Conservation (phyloP, 2,113 vertebrate species). For the Genyomyrus donnyi region DNA sequence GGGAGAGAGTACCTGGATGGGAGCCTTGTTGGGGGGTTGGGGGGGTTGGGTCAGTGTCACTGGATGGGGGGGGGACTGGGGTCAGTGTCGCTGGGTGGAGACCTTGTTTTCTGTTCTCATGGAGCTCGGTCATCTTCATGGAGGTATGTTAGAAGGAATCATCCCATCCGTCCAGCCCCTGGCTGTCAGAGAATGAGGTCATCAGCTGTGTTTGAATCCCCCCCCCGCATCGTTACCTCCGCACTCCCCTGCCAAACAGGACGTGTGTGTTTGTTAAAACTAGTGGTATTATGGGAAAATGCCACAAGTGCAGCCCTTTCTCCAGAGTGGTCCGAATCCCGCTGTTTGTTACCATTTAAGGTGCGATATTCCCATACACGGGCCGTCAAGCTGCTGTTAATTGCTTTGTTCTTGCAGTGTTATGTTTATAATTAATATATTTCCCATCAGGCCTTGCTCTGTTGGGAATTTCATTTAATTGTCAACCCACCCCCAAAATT, state of each 20-base stretch:
- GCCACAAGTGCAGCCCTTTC: not conserved
- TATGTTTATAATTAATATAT: not conserved
- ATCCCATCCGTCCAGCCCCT: not conserved
- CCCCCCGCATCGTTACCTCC: not conserved
- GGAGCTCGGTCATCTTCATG: not conserved
- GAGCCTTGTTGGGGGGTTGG: not conserved
- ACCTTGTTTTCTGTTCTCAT: not conserved
- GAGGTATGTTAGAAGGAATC: constrained; percentile 8
- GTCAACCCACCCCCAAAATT: not conserved
- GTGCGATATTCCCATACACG: not conserved
- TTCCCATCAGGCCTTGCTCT: not conserved
- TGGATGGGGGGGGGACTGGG: not conserved
- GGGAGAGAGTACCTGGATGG: not conserved
- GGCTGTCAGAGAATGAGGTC: not conserved
- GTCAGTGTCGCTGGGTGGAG: constrained; percentile 13
- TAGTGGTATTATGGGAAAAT: constrained; percentile 18
- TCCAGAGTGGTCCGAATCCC: not conserved
- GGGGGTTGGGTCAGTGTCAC: too few relatives aligned
- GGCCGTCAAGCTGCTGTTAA: not conserved
- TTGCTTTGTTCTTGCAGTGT: not conserved
- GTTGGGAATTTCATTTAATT: not conserved
- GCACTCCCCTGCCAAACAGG: not conserved
- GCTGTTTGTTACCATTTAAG: not conserved
- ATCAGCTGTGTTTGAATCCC: not conserved
- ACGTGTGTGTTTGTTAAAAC: constrained; percentile 21